Percentiles rank a stretch among this genome's conserved stretches.
Conservation (phyloP, 2,113 vertebrate species). For the Pandion haliaetus region DNA sequence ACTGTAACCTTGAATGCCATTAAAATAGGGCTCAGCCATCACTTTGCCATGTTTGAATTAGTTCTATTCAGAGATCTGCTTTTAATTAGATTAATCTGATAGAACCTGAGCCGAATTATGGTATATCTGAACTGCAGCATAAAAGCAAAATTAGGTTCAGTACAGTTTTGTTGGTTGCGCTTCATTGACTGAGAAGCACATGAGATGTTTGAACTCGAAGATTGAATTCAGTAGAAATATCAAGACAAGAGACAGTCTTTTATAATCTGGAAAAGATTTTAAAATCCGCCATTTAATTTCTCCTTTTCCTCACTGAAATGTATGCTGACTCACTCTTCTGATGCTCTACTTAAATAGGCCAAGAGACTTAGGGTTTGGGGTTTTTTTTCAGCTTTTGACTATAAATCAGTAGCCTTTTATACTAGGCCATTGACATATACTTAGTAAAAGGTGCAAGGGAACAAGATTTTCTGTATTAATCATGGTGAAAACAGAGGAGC, state of each 20-base stretch:
- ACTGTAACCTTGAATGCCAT: not conserved
- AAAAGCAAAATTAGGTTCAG: not conserved
- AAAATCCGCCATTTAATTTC: not conserved
- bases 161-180: not conserved
- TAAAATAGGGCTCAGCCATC: not conserved
- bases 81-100: not conserved
- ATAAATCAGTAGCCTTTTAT: not conserved
- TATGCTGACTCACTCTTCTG: not conserved
- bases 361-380: too few relatives aligned
- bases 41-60: not conserved
- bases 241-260: not conserved
- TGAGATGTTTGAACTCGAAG: not conserved
- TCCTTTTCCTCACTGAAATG: not conserved
- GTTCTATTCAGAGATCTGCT: not conserved
- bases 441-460: not conserved
- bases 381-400: not conserved
- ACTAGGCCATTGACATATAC: not conserved
- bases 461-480: not conserved
- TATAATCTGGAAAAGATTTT: not conserved
- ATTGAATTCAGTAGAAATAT: not conserved
- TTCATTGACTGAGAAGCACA: not conserved
- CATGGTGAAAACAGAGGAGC: slow-evolving; percentile 8
- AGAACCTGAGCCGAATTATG: not conserved
- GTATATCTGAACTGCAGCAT: not conserved
- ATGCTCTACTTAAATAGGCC: not conserved